Evolutionary conservation across 2,113 vertebrate species (phyloP).

Genomic region (Trematomus loennbergii): DNA sequence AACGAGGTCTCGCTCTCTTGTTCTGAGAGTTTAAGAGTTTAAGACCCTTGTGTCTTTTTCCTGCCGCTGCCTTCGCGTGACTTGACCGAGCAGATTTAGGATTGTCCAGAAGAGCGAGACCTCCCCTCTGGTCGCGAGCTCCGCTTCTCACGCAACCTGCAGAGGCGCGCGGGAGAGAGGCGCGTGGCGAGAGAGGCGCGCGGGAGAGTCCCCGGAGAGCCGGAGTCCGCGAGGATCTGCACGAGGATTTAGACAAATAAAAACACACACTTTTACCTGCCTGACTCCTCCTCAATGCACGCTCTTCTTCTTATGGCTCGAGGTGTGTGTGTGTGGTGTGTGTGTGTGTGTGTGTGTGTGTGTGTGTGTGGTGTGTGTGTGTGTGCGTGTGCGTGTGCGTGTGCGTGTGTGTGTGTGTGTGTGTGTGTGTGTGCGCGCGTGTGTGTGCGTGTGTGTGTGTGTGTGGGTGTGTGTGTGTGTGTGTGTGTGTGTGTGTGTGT

Average conservation of each 20-base stretch:
- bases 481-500: no score
- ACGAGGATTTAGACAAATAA: conserved; percentile 5
- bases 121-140: conserved; percentile 78
- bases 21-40: conserved; percentile 80
- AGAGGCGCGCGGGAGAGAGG: conserved; percentile 62
- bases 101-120: conserved; percentile 83
- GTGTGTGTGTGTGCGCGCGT: no score
- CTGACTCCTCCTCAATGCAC: background rate
- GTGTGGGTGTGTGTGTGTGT: no score
- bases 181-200: conserved; percentile 60
- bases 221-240: conserved; percentile 2
- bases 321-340: no score
- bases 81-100: conserved; percentile 85
- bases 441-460: no score
- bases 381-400: no score
- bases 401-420: no score
- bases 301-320: no score
- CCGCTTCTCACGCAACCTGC: conserved; percentile 84
- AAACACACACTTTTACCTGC: background rate
- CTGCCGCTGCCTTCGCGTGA: conserved; percentile 86
- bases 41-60: conserved; percentile 85
- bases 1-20: conserved; percentile 75
- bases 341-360: no score
- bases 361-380: no score
- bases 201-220: conserved; percentile 49